Percentiles rank a stretch among this genome's conserved stretches.
phyloP scores from a whole-genome alignment of 1,140 invertebrate genomes.

The Scylla paramamosain region DNA sequence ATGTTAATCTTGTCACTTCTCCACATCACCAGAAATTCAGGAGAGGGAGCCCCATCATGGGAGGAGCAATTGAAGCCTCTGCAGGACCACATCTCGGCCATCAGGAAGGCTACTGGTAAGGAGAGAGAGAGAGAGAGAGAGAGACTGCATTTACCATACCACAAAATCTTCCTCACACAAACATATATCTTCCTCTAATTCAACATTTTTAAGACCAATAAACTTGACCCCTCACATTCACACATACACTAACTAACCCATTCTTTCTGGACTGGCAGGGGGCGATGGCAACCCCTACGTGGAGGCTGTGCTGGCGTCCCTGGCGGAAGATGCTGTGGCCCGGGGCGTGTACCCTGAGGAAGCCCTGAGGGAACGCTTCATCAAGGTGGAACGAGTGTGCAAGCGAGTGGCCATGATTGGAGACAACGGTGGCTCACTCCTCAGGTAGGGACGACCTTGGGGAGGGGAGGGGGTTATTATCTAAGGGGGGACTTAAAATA shows the following conservation, averaged over 20 bases:
- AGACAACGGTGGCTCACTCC: constrained; percentile 87
- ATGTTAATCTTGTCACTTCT: no score
- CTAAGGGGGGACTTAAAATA: no score
- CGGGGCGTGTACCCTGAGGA: constrained; percentile 93
- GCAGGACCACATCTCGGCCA: constrained; percentile 86
- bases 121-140: background rate
- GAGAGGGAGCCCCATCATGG: constrained; percentile 80
- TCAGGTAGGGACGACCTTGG: constrained; percentile 1
- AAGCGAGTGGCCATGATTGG: constrained; percentile 91
- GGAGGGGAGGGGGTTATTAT: background rate
- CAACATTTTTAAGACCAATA: no score
- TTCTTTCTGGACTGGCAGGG: constrained; percentile 77
- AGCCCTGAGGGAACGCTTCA: constrained; percentile 90
- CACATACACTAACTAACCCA: no score
- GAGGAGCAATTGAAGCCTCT: constrained; percentile 86
- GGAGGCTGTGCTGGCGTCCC: constrained; percentile 86
- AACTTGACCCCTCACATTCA: no score
- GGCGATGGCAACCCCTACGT: constrained; percentile 87
- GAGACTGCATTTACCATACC: background rate
- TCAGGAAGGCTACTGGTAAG: constrained; percentile 86
- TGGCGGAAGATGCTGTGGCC: constrained; percentile 88
- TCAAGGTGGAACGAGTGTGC: constrained; percentile 84
- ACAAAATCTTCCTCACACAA: no score
- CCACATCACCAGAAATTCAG: constrained; percentile 28
- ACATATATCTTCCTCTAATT: no score